A percentile compares a stretch with the other conserved stretches of the same genome.
Conservation (phyloP, 1,140 invertebrate genomes). For the Coptotermes formosanus region DNA sequence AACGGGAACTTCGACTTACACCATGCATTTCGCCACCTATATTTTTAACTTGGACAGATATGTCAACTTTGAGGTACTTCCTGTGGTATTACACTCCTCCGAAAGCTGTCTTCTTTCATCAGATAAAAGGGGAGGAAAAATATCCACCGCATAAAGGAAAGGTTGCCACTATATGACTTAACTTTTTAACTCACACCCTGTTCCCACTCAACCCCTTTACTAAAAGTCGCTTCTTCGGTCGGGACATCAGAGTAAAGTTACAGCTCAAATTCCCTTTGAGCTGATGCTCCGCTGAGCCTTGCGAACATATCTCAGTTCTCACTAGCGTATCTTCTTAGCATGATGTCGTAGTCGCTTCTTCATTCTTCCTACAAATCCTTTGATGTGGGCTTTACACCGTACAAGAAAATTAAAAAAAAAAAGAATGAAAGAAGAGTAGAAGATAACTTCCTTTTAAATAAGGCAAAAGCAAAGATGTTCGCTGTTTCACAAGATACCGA, state of each 20-base stretch:
- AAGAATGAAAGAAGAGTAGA: constrained; percentile 20
- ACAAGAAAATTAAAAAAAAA: constrained; percentile 21
- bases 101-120: background rate
- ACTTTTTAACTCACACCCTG: constrained; percentile 19
- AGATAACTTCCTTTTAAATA: constrained; percentile 17
- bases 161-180: constrained; percentile 14
- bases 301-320: constrained; percentile 4
- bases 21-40: background rate
- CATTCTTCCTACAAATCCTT: background rate
- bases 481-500: background rate
- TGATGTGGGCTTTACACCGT: constrained; percentile 26
- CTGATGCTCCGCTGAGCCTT: constrained; percentile 3
- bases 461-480: constrained; percentile 7
- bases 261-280: constrained; percentile 25
- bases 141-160: background rate
- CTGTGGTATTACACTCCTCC: background rate
- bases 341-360: constrained; percentile 15
- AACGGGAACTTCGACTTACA: too few species aligned
- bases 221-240: background rate
- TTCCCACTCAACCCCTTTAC: background rate
- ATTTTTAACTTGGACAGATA: background rate
- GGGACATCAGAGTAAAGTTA: background rate
- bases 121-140: background rate
- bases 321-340: constrained; percentile 20
- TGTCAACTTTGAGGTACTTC: background rate